Conservation (phyloP, 2,797 vertebrate genomes). For the Psittacula derbiana region DNA sequence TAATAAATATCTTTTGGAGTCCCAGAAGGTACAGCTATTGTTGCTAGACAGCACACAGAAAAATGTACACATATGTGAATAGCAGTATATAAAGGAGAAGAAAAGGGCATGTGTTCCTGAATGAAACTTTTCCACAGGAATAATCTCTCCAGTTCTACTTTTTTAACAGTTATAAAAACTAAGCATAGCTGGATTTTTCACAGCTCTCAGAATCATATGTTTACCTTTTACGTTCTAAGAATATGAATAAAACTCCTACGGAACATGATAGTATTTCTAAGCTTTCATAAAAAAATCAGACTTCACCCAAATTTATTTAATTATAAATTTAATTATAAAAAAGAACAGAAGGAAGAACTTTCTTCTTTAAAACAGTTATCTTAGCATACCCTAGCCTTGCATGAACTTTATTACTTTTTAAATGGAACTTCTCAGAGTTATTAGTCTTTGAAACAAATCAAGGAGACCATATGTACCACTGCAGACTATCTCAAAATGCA, state of each 20-base stretch:
- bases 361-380: background rate
- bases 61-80: background rate
- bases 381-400: background rate
- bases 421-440: conserved; percentile 37
- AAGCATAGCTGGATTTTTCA: background rate
- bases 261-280: background rate
- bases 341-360: background rate
- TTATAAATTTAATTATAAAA: background rate
- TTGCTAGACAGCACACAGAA: background rate
- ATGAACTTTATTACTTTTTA: conserved; percentile 48
- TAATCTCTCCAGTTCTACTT: background rate
- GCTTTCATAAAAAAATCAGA: background rate
- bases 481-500: conserved; percentile 58
- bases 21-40: background rate
- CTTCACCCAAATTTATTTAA: background rate
- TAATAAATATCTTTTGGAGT: background rate
- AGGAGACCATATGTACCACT: background rate
- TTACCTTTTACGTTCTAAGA: background rate
- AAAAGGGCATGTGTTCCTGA: background rate
- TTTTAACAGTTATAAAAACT: background rate
- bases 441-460: conserved; percentile 56
- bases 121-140: background rate
- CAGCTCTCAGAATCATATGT: background rate
- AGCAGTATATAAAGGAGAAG: background rate
- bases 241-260: background rate